Evolutionary conservation across 2,113 vertebrate genomes (phyloP), one percentile per base, ranked within the genome.

Genomic region (Lepus europaeus): DNA sequence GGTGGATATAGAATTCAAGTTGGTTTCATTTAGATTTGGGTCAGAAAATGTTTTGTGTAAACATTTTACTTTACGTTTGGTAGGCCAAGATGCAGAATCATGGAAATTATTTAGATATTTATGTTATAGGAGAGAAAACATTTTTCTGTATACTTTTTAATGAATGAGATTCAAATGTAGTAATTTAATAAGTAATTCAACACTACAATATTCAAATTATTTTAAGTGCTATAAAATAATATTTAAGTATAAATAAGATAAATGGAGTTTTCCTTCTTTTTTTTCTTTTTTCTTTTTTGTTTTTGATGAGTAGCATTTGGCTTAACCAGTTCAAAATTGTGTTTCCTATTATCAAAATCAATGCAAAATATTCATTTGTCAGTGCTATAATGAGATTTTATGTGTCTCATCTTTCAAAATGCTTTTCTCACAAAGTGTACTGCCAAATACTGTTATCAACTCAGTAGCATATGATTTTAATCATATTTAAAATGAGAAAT

Each of bases 401-500:
- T 68, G 29, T 56, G 64, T 84, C 92, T 92, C 6, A 22, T 91
- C 45, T 80, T 88, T 66, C 36, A 87, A 80, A 92, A 80, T 89
- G 22, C 73, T 96, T 84, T 94, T 69, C 45, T 88, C 9, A 85
- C 25, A 31, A 9, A 51, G 6, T 3, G 3, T 20, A 39, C 45
- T 66, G 66, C 51, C 10, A 68, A 82, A 76, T 95, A 72, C 29
- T 81, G 25, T 51, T 87, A 87, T 53, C 56, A 95, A 39, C 25
- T 9, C 20, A 80, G 29, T 8, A 84, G 33, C n/a, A n/a, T 23
- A 27, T 87, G 77, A 83, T 84, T 95, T 86, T 66, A 87, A 64
- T 94, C 49, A 83, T 45, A 51, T 56, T 92, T 72, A 72, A 92
- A 92, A 80, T 31, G 70, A 70, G 9, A 90, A 92, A 59, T 69